A percentile compares a stretch with the other conserved stretches of the same genome.
These are phyloP conservation scores for Leucopsar rothschildi DNA, from an alignment of 2,113 vertebrate genomes.

Conservation along the genomic window DNA sequence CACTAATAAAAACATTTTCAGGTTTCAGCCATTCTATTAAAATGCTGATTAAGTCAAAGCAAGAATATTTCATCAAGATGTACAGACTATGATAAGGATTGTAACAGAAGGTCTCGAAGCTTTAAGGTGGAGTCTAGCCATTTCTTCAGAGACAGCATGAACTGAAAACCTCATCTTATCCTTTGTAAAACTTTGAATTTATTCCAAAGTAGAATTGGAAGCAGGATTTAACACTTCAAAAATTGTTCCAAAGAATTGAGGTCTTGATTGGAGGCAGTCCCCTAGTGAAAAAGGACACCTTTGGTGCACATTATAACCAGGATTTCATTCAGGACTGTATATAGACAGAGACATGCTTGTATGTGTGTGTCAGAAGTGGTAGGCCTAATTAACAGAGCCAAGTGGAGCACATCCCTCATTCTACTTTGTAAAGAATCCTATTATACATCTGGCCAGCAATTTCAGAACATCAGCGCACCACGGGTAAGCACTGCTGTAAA, in stretches of 20 bases:
- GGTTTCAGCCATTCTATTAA: background rate
- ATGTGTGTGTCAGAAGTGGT: background rate
- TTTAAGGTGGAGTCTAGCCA: background rate
- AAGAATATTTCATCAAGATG: background rate
- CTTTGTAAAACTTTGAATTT: background rate
- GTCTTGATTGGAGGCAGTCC: background rate
- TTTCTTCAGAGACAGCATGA: background rate
- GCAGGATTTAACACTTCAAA: background rate
- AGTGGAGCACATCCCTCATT: background rate
- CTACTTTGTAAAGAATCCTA: background rate
- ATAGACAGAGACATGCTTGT: rapidly evolving
- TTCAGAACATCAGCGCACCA: background rate
- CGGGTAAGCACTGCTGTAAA: background rate
- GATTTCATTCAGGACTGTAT: background rate
- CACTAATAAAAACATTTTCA: background rate
- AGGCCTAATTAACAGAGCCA: background rate
- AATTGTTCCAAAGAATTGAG: background rate
- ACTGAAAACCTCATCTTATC: background rate
- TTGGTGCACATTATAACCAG: background rate
- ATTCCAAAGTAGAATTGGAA: background rate
- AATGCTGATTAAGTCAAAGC: background rate
- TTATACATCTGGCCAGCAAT: background rate
- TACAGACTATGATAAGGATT: background rate
- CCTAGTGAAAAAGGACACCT: background rate
- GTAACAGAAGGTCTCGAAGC: background rate